These are phyloP conservation scores for Cryptus viduatorius DNA, from an alignment of 2,888 invertebrate genomes.

Conservation along the genomic window DNA sequence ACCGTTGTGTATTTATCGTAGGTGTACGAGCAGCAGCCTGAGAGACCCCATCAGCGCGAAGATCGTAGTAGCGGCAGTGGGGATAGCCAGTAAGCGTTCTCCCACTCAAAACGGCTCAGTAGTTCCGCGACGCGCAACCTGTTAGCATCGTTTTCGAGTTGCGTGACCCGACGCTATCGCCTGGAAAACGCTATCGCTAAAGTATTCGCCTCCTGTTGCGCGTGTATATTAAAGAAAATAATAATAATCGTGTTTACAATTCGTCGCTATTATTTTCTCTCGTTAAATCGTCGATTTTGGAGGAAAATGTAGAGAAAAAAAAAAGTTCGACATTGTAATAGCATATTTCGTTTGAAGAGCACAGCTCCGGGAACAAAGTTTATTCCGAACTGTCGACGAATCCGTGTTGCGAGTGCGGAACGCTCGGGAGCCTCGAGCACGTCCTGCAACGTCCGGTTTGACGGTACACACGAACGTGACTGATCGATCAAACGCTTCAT, in stretches of 20 bases:
- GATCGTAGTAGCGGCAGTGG: constrained; percentile 25
- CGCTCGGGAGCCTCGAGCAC: constrained; percentile 53
- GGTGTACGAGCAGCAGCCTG: neutral
- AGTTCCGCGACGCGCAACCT: constrained; percentile 79
- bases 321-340: neutral
- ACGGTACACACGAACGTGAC: constrained; percentile 66
- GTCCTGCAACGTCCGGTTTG: constrained; percentile 69
- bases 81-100: constrained; percentile 43
- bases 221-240: neutral
- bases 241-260: constrained; percentile 17
- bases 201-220: constrained; percentile 40
- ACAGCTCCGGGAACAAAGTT: constrained; percentile 9
- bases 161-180: constrained; percentile 13
- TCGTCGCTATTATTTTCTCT: neutral
- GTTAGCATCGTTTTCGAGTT: constrained; percentile 70
- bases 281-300: neutral
- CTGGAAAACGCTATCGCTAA: constrained; percentile 15
- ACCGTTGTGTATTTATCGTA: neutral
- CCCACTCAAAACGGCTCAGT: constrained; percentile 75
- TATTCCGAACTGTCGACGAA: constrained; percentile 26
- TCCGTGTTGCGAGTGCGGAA: constrained; percentile 31
- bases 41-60: neutral
- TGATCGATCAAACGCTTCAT: constrained; percentile 48
- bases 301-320: neutral
- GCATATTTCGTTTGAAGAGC: neutral